phyloP scores from a whole-genome alignment of 2,888 invertebrate species.

The Sympetrum striolatum region DNA sequence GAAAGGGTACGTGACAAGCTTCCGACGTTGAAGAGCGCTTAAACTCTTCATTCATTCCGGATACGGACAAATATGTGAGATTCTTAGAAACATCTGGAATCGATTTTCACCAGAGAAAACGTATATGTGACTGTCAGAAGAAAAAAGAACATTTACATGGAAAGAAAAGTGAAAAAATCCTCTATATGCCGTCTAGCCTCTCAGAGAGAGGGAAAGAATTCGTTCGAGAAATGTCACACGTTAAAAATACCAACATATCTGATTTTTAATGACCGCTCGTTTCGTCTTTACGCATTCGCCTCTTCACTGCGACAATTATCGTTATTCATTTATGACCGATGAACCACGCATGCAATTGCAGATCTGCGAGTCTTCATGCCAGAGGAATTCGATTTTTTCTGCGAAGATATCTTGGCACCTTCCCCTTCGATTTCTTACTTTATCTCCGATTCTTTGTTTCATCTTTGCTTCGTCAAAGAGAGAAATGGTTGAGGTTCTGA shows the following conservation, averaged over 20 bases:
- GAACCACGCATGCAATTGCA: not conserved
- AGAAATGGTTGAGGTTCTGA: not conserved
- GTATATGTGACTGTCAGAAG: not conserved
- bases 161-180: not conserved
- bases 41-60: not conserved
- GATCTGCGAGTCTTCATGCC: not conserved
- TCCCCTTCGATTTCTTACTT: not conserved
- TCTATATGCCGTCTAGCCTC: not conserved
- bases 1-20: not conserved
- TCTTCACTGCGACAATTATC: not conserved
- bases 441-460: not conserved
- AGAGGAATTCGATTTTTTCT: not conserved
- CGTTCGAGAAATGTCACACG: not conserved
- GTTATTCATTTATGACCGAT: not conserved
- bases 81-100: not conserved
- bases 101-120: not conserved
- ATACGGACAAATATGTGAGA: not conserved
- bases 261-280: not conserved
- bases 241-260: not conserved
- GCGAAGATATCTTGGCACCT: not conserved
- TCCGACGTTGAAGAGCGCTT: not conserved
- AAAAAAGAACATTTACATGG: not conserved
- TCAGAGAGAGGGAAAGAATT: not conserved
- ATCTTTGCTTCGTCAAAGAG: not conserved
- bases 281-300: not conserved